phyloP scores from a whole-genome alignment of 2,888 invertebrate species.

The Crioceris asparagi region DNA sequence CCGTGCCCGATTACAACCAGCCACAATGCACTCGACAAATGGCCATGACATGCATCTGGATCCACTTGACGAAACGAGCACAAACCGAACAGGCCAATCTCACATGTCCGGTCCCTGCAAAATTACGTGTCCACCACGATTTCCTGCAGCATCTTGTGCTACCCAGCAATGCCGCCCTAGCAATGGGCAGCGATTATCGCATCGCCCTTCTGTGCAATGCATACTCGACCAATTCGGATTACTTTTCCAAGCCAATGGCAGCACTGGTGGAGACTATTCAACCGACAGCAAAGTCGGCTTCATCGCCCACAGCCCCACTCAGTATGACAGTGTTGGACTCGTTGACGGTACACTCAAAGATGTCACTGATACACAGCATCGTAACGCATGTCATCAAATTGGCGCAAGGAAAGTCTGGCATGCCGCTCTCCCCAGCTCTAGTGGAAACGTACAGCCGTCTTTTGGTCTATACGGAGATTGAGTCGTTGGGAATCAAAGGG shows the following conservation, averaged over 20 bases:
- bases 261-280: constrained; percentile 75
- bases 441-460: constrained; percentile 92
- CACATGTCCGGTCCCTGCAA: constrained; percentile 32
- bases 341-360: constrained; percentile 90
- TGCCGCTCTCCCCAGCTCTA: constrained; percentile 80
- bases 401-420: constrained; percentile 74
- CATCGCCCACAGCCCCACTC: constrained; percentile 67
- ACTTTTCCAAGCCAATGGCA: constrained; percentile 80
- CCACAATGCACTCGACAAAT: constrained; percentile 81
- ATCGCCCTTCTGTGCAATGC: constrained; percentile 91
- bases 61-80: constrained; percentile 78
- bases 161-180: constrained; percentile 56
- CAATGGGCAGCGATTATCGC: constrained; percentile 78
- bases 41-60: constrained; percentile 95
- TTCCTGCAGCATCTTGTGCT: constrained; percentile 78
- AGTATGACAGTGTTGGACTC: constrained; percentile 87
- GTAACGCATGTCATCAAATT: constrained; percentile 84
- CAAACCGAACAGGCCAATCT: constrained; percentile 68
- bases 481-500: constrained; percentile 91
- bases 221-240: constrained; percentile 87
- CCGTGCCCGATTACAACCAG: constrained; percentile 80
- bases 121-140: constrained; percentile 43
- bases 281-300: constrained; percentile 47
- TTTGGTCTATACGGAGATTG: constrained; percentile 92
- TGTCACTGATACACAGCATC: constrained; percentile 60